Conservation (phyloP, 1,140 invertebrate genomes). For the Stratiolaelaps scimitus region DNA sequence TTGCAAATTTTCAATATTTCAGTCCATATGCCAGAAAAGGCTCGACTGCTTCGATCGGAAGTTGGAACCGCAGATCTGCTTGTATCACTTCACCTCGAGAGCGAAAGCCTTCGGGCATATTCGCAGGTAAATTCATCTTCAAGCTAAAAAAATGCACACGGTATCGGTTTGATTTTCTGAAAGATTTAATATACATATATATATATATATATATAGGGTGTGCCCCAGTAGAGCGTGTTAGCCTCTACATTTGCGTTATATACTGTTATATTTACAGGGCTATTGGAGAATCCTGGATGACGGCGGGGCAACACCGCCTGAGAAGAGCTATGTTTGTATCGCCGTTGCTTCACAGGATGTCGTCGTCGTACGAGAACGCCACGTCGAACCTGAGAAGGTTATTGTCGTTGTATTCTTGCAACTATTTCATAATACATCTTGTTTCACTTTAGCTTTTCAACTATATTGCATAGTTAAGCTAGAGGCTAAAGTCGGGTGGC, state of each 20-base stretch:
- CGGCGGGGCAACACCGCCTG: background rate
- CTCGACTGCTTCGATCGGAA: background rate
- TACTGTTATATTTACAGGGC: background rate
- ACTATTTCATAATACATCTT: too few species aligned
- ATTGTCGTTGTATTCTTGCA: background rate
- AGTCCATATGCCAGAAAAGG: background rate
- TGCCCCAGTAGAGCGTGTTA: too few species aligned
- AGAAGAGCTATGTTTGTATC: background rate
- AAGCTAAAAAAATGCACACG: background rate
- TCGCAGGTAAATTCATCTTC: background rate
- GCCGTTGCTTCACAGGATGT: slow-evolving; percentile 12
- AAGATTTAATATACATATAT: background rate
- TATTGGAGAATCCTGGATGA: slow-evolving; percentile 14
- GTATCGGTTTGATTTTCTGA: background rate
- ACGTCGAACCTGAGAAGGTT: slow-evolving; percentile 25
- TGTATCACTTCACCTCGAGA: slow-evolving; percentile 1
- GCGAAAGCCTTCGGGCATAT: background rate
- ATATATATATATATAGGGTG: background rate
- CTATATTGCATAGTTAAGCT: too few species aligned
- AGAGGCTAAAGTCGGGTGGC: too few species aligned
- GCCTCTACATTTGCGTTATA: background rate
- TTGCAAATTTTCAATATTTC: background rate
- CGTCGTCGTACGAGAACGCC: slow-evolving; percentile 11
- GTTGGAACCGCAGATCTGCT: background rate
- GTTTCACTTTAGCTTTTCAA: too few species aligned